Percentiles rank a stretch among this genome's conserved stretches.
Conservation (phyloP, 2,113 vertebrate species). For the Stegastes partitus region DNA sequence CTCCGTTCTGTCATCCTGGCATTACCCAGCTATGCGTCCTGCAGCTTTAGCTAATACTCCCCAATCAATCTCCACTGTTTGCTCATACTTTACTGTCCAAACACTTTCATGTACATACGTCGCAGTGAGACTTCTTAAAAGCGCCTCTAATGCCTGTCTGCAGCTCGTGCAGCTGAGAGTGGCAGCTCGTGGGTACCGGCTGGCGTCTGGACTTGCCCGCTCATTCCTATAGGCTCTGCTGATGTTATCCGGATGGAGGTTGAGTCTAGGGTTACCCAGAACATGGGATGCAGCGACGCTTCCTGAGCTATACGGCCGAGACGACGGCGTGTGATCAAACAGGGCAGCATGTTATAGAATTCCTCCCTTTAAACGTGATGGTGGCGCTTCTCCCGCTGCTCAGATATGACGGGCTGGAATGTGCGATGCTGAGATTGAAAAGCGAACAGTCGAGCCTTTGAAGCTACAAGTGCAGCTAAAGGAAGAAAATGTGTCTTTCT, state of each 20-base stretch:
- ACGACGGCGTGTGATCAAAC: slow-evolving; percentile 17
- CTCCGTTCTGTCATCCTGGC: slow-evolving; percentile 47
- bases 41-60: slow-evolving; percentile 21
- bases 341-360: slow-evolving; percentile 13
- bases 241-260: slow-evolving; percentile 53
- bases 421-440: background rate
- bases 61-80: slow-evolving; percentile 60
- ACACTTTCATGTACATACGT: slow-evolving; percentile 41
- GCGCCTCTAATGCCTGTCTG: slow-evolving; percentile 12
- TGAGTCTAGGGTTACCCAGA: slow-evolving; percentile 9
- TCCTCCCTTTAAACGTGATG: background rate
- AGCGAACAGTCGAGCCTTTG: background rate
- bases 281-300: background rate
- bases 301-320: background rate
- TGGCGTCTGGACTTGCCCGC: slow-evolving; percentile 53
- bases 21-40: slow-evolving; percentile 46
- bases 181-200: slow-evolving; percentile 1
- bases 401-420: background rate
- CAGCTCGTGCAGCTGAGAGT: slow-evolving; percentile 1
- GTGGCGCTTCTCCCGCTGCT: background rate
- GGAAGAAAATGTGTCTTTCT: too few relatives aligned
- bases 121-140: slow-evolving; percentile 17
- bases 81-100: slow-evolving; percentile 63
- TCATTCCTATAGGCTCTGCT: slow-evolving; percentile 47
- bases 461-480: too few relatives aligned